phyloP scores from a whole-genome alignment of 1,140 invertebrate species.

The Drosophila kohkoa region DNA sequence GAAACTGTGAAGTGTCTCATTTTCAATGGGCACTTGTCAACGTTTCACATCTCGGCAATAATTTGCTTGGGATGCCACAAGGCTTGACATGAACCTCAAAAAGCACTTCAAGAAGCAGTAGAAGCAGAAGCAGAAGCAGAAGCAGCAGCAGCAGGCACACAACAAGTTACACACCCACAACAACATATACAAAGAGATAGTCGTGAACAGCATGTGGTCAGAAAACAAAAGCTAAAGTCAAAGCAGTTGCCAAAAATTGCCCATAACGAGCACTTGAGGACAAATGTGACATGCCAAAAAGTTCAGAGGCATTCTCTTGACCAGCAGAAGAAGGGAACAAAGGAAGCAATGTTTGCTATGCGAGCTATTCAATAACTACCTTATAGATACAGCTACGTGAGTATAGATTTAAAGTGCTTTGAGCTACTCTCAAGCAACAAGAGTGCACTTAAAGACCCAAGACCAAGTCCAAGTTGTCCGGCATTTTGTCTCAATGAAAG shows the following conservation, averaged over 20 bases:
- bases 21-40: constrained; percentile 66
- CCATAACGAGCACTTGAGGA: constrained; percentile 80
- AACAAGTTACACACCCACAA: constrained; percentile 24
- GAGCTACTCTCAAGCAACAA: constrained; percentile 10
- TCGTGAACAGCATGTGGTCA: constrained; percentile 55
- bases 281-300: constrained; percentile 66
- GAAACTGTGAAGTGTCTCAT: constrained; percentile 40
- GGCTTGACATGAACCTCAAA: constrained; percentile 60
- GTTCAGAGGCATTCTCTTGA: constrained; percentile 52
- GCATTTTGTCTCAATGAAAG: constrained; percentile 76
- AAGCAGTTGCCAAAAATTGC: constrained; percentile 68
- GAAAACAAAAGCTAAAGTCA: constrained; percentile 65
- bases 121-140: constrained; percentile 19
- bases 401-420: constrained; percentile 66
- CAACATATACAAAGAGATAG: constrained; percentile 14
- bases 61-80: constrained; percentile 53
- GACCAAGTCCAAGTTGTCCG: constrained; percentile 15
- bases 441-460: constrained; percentile 66
- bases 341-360: constrained; percentile 14
- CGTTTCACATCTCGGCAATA: constrained; percentile 60
- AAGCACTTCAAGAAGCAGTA: constrained; percentile 53
- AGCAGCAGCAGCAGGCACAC: constrained; percentile 31
- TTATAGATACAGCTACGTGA: constrained; percentile 41
- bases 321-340: not conserved
- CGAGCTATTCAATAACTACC: constrained; percentile 58